Evolutionary conservation across 1,140 invertebrate species (phyloP), one percentile per base, ranked within the genome.

Genomic region (Pissodes strobi): DNA sequence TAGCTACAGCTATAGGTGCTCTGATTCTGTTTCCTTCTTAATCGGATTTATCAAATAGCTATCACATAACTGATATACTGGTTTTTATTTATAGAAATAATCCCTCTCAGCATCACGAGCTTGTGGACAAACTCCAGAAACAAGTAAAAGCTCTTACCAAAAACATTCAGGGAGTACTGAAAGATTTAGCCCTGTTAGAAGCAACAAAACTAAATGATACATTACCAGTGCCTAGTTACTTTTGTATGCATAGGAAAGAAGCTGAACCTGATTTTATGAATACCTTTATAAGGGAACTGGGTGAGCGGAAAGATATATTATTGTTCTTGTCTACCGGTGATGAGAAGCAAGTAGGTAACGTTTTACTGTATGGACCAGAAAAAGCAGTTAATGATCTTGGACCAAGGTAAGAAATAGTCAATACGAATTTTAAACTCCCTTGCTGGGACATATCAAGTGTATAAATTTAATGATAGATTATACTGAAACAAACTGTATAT

Each of bases 251-350:
- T 77, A 87, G 87, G 52, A 89, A 87, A 67, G 90, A 91, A 71
- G 89, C 85, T 8, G 89, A 90, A 62, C 79, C 83, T 25, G 88
- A 91, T 57, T 92, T 89, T 71, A 87, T 90, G 71, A 84, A 86
- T 65, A 82, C 80, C 45, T 80, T 89, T 38, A 78, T 90, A 12
- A 82, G 82, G 58, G 84, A 88, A 71, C 81, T 87, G 0, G 79
- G 87, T 67, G 82, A 83, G 45, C 77, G 74, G 2, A 81, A 83
- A 67, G 78, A 79, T 25, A 68, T 87, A 38, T 81, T 89, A 57
- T 76, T 88, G 38, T 85, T 91, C 53, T 62, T 91, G 38, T 86
- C 84, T 4, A 83, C 86, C 8, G 88, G 89, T 17, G 90, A 92
- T 68, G 85, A 86, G 1, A 87, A 86, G 70, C 85, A 82, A 38